Evolutionary conservation across 1,140 invertebrate species (phyloP).

Genomic region (Zaprionus vittiger): DNA sequence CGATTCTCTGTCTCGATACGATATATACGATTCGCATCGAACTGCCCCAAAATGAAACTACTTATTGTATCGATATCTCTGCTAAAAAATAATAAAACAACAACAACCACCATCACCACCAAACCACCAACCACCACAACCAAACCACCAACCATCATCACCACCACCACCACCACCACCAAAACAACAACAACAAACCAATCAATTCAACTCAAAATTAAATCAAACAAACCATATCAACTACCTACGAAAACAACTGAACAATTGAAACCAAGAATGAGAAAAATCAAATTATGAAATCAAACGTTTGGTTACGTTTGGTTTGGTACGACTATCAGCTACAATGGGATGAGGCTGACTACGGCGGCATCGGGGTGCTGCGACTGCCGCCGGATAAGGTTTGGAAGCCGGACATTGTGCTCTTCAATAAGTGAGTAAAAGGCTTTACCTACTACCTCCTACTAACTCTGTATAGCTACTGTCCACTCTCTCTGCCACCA

Average conservation of each 20-base stretch:
- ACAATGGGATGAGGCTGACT: conserved; percentile 98
- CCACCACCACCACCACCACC: conserved; percentile 45
- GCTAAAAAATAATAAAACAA: conserved; percentile 19
- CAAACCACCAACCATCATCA: conserved; percentile 46
- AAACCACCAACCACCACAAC: conserved; percentile 47
- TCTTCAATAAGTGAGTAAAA: conserved; percentile 98
- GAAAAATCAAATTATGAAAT: conserved; percentile 99
- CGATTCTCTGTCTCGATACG: conserved; percentile 38
- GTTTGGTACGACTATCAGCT: conserved; percentile 99
- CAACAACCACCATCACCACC: conserved; percentile 34
- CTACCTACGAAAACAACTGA: conserved; percentile 38
- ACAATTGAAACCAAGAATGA: conserved; percentile 92
- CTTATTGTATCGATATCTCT: conserved; percentile 44
- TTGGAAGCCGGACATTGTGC: conserved; percentile 99
- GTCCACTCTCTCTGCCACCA: conserved; percentile 10
- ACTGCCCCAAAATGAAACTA: not conserved
- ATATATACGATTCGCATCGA: conserved; percentile 6
- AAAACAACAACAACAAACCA: conserved; percentile 19
- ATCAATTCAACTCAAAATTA: conserved; percentile 36
- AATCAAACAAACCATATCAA: conserved; percentile 24
- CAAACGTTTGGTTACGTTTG: conserved; percentile 98
- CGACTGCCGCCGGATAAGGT: conserved; percentile 99
- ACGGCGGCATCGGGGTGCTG: conserved; percentile 97
- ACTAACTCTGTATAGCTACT: conserved; percentile 28
- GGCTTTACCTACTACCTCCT: conserved; percentile 39